Conservation (phyloP, 2,797 vertebrate species). For the Pseudochirops cupreus region DNA sequence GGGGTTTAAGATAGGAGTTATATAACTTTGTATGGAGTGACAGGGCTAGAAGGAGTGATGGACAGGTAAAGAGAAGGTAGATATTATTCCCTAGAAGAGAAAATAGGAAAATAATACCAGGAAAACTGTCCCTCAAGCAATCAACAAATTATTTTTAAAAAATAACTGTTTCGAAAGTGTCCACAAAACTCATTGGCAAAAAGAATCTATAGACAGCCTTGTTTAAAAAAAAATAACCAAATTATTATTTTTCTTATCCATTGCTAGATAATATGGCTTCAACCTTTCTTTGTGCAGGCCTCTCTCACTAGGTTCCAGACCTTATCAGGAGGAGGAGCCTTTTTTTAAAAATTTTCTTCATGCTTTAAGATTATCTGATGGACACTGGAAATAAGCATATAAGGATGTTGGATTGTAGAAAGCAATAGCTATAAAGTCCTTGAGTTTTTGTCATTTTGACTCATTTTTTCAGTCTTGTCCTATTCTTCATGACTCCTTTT, state of each 20-base stretch:
- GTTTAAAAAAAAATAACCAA: neutral
- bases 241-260: neutral
- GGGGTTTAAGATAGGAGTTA: neutral
- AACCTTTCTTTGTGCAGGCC: too few relatives aligned
- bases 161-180: neutral
- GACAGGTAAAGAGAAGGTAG: neutral
- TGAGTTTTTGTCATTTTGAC: neutral
- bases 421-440: neutral
- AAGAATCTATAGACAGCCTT: neutral
- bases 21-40: neutral
- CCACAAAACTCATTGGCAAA: neutral
- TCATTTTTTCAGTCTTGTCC: neutral
- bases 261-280: neutral
- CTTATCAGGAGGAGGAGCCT: neutral
- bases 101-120: neutral
- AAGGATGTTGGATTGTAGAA: neutral
- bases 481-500: neutral
- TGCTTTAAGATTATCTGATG: neutral
- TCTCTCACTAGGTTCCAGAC: neutral
- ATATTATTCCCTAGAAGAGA: neutral
- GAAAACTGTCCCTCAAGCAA: neutral
- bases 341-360: neutral
- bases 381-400: neutral
- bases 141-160: neutral
- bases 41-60: neutral